A percentile compares a stretch with the other conserved stretches of the same genome.
These are phyloP conservation scores for Smutsia temminckii DNA, from an alignment of 2,797 vertebrate genomes.

Conservation along the genomic window DNA sequence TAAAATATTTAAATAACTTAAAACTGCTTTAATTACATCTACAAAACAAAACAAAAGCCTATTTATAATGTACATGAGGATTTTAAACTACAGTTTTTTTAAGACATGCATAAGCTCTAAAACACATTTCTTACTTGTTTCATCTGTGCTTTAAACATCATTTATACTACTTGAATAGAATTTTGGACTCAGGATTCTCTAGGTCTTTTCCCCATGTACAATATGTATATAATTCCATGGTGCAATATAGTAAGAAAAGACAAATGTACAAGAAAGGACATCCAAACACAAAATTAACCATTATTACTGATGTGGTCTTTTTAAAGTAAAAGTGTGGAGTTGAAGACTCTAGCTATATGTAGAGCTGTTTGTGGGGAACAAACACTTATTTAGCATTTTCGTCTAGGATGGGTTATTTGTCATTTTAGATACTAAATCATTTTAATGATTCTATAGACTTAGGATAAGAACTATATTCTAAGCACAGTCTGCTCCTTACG, in stretches of 20 bases:
- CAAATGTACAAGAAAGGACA: not conserved
- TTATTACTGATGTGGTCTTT: not conserved
- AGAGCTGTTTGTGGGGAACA: not conserved
- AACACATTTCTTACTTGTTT: not conserved
- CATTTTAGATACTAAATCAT: not conserved
- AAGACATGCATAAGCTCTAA: not conserved
- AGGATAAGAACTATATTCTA: not conserved
- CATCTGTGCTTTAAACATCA: not conserved
- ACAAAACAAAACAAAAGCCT: not conserved
- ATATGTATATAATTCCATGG: not conserved
- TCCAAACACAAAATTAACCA: not conserved
- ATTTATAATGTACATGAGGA: not conserved
- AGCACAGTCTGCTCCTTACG: not conserved
- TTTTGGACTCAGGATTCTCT: not conserved
- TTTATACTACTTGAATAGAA: not conserved
- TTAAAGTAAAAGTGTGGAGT: not conserved
- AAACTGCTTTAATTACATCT: not conserved
- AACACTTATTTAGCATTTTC: not conserved
- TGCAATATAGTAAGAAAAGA: not conserved
- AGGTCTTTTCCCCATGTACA: not conserved
- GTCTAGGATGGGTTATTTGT: constrained; percentile 21
- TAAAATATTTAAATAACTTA: constrained; percentile 24
- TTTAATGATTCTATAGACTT: not conserved
- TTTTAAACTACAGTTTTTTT: not conserved
- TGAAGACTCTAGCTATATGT: not conserved